Percentiles rank a stretch among this genome's conserved stretches.
phyloP scores from a whole-genome alignment of 1,140 invertebrate species.

The Homalodisca vitripennis region DNA sequence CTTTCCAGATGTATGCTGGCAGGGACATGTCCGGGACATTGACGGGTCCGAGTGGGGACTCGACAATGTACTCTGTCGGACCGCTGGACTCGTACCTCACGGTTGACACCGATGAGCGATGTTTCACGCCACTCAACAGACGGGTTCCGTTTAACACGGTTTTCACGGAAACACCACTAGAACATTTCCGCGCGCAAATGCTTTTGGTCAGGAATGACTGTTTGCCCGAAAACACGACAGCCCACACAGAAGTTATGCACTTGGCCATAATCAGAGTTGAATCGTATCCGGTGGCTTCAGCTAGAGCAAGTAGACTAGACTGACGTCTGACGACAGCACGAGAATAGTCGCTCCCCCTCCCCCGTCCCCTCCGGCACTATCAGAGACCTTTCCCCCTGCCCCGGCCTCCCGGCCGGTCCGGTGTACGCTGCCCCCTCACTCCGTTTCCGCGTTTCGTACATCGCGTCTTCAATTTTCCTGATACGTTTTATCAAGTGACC shows the following conservation, averaged over 20 bases:
- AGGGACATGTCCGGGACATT: constrained; percentile 52
- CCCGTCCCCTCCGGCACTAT: neutral
- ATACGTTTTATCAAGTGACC: no score
- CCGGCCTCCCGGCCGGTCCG: neutral
- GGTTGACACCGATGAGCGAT: neutral
- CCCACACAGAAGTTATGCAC: neutral
- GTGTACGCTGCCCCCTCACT: neutral
- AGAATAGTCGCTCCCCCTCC: neutral
- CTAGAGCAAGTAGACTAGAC: no score
- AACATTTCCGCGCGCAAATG: neutral
- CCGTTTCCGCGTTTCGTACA: no score
- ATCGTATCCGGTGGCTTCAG: no score
- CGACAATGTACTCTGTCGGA: constrained; percentile 25
- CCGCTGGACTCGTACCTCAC: neutral
- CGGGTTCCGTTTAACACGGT: neutral
- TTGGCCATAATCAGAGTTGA: constrained; percentile 1
- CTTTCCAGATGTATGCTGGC: constrained; percentile 54
- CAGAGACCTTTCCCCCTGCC: neutral
- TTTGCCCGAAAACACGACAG: neutral
- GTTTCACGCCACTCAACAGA: neutral
- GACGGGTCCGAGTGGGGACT: constrained; percentile 53
- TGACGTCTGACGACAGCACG: neutral
- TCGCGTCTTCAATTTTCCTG: no score
- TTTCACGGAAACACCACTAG: neutral
- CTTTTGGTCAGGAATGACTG: neutral